Conservation (phyloP, 2,888 invertebrate genomes). For the Steinernema carpocapsae region DNA sequence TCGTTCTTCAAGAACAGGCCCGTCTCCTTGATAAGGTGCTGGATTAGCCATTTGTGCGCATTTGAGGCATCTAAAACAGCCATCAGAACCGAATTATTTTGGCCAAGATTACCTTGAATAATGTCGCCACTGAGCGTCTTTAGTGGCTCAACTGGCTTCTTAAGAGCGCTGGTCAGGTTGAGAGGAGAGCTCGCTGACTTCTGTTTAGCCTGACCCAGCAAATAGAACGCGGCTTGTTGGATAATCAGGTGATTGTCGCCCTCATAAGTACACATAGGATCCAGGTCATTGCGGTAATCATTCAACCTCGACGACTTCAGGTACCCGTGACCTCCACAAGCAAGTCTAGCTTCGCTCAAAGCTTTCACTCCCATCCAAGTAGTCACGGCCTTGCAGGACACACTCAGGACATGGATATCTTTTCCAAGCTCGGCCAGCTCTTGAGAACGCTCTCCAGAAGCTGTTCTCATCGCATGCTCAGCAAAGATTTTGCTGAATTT, state of each 20-base stretch:
- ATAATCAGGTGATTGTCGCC: slow-evolving; percentile 90
- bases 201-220: slow-evolving; percentile 72
- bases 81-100: too few relatives aligned
- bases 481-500: slow-evolving; percentile 43
- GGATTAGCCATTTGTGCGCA: slow-evolving; percentile 81
- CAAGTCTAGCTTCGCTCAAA: slow-evolving; percentile 89
- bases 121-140: not conserved
- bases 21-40: slow-evolving; percentile 79
- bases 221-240: slow-evolving; percentile 89
- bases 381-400: slow-evolving; percentile 75
- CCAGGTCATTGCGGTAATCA: slow-evolving; percentile 83
- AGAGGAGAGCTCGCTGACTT: not conserved
- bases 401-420: slow-evolving; percentile 74
- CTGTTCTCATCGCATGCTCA: slow-evolving; percentile 58
- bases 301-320: slow-evolving; percentile 76
- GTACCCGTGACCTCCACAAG: slow-evolving; percentile 89
- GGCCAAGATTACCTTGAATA: not conserved
- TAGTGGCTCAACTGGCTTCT: not conserved
- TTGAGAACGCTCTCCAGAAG: slow-evolving; percentile 69
- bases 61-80: slow-evolving; percentile 70
- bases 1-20: slow-evolving; percentile 73
- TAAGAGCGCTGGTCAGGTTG: not conserved
- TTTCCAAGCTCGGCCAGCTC: slow-evolving; percentile 70
- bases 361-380: slow-evolving; percentile 86
- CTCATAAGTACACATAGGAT: slow-evolving; percentile 88